Percentiles rank a stretch among this genome's conserved stretches.
These are phyloP conservation scores for Elgaria multicarinata DNA, from an alignment of 2,113 vertebrate species.

Conservation along the genomic window DNA sequence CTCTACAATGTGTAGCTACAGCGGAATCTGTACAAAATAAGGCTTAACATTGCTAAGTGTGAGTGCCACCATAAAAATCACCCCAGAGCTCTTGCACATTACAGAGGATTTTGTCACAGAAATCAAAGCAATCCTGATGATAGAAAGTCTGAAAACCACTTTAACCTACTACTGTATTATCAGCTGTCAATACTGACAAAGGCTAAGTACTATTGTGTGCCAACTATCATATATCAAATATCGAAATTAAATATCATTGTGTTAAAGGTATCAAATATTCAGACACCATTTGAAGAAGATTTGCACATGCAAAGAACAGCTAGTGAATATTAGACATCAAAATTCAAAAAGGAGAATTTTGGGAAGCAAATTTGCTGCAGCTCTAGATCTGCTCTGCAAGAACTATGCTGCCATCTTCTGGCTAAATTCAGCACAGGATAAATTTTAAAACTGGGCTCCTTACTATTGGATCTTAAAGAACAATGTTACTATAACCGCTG, in stretches of 20 bases:
- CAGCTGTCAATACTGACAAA: neutral
- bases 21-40: neutral
- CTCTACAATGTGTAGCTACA: neutral
- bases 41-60: neutral
- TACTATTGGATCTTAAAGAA: neutral
- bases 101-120: neutral
- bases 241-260: neutral
- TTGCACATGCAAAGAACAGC: neutral
- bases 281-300: neutral
- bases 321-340: neutral
- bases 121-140: neutral
- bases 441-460: neutral
- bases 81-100: neutral
- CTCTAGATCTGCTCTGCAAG: conserved; percentile 16
- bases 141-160: neutral
- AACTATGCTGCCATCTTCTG: conserved; percentile 81
- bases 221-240: neutral
- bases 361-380: neutral
- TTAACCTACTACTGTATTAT: neutral
- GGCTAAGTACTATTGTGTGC: neutral
- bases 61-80: neutral
- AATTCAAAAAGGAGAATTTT: neutral
- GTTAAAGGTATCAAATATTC: too few relatives aligned
- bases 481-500: too few relatives aligned
- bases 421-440: conserved; percentile 15